Percentiles rank a stretch among this genome's conserved stretches.
Conservation (phyloP, 1,140 invertebrate genomes). For the Trypoxylus dichotomus region DNA sequence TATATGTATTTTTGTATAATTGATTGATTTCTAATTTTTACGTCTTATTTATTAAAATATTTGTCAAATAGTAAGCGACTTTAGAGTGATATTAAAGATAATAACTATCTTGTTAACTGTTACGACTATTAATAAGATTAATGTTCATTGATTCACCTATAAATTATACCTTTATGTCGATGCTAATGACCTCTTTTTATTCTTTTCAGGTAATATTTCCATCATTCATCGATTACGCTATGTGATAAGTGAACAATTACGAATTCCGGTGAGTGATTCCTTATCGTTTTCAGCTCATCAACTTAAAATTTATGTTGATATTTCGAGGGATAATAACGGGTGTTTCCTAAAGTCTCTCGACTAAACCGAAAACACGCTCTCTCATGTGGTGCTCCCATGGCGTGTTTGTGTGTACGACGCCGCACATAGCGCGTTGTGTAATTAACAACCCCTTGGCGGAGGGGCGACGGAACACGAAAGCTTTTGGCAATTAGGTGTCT, state of each 20-base stretch:
- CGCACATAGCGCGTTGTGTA: slow-evolving; percentile 32
- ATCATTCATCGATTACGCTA: not conserved
- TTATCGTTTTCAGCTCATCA: not conserved
- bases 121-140: not conserved
- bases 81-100: too few relatives aligned
- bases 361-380: not conserved
- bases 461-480: slow-evolving; percentile 44
- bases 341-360: not conserved
- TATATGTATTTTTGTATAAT: not conserved
- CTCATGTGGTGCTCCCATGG: not conserved
- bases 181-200: not conserved
- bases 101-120: not conserved
- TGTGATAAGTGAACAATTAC: slow-evolving; percentile 3
- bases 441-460: slow-evolving; percentile 42
- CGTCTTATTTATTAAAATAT: too few relatives aligned
- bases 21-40: too few relatives aligned
- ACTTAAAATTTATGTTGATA: not conserved
- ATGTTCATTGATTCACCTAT: not conserved
- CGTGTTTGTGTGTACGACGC: not conserved
- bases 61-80: not conserved
- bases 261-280: slow-evolving; percentile 6
- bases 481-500: slow-evolving; percentile 50
- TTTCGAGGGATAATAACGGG: slow-evolving; percentile 5
- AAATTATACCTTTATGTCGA: not conserved
- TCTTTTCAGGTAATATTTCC: slow-evolving; percentile 5